Evolutionary conservation across 1,140 invertebrate species (phyloP).

Genomic region (Coelopa frigida): DNA sequence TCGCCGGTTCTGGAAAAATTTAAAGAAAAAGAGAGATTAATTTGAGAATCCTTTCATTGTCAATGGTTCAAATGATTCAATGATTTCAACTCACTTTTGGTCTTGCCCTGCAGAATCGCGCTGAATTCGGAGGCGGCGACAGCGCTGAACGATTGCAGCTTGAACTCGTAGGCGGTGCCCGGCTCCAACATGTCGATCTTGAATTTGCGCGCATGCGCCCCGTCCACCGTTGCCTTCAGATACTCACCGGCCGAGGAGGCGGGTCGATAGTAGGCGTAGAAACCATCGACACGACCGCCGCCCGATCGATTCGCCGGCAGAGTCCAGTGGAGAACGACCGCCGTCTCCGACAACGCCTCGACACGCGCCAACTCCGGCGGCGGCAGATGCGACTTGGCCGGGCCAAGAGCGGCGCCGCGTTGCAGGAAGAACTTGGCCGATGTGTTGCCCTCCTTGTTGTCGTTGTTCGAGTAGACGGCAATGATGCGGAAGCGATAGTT

Average conservation of each 20-base stretch:
- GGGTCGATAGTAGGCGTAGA: slow-evolving; percentile 82
- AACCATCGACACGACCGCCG: slow-evolving; percentile 56
- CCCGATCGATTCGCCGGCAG: slow-evolving; percentile 12
- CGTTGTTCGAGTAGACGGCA: slow-evolving; percentile 89
- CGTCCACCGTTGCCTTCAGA: slow-evolving; percentile 69
- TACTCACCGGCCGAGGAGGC: slow-evolving; percentile 75
- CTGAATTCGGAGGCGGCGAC: slow-evolving; percentile 82
- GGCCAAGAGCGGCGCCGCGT: slow-evolving; percentile 49
- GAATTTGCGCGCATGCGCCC: slow-evolving; percentile 56
- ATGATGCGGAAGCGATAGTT: slow-evolving; percentile 78
- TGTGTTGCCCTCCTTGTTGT: slow-evolving; percentile 78
- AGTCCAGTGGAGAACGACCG: slow-evolving; percentile 66
- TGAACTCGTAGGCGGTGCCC: slow-evolving; percentile 81
- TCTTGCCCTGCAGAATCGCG: slow-evolving; percentile 64
- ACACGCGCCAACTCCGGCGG: slow-evolving; percentile 68
- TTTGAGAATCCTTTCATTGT: slow-evolving; percentile 43
- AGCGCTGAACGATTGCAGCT: slow-evolving; percentile 84
- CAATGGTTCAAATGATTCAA: slow-evolving; percentile 15
- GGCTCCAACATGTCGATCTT: slow-evolving; percentile 69
- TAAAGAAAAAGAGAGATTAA: slow-evolving; percentile 56
- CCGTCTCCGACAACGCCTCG: slow-evolving; percentile 59
- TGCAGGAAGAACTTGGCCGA: slow-evolving; percentile 71
- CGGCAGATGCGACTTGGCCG: slow-evolving; percentile 56
- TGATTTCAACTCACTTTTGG: slow-evolving; percentile 49
- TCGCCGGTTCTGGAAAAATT: slow-evolving; percentile 43